Conservation (phyloP, 2,888 invertebrate species). For the Alsophila aescularia region DNA sequence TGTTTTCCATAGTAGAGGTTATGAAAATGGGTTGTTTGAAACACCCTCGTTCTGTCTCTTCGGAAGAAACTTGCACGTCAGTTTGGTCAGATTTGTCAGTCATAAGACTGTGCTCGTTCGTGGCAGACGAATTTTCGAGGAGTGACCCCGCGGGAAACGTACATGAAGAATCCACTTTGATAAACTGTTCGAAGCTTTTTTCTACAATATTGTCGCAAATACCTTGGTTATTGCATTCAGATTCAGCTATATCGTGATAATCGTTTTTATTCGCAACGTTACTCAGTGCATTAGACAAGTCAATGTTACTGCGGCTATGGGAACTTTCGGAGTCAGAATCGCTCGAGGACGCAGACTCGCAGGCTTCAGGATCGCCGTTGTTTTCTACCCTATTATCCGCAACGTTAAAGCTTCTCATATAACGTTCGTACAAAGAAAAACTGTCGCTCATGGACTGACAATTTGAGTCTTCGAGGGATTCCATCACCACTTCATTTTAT, state of each 20-base stretch:
- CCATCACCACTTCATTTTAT: slow-evolving; percentile 73
- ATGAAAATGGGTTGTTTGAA: slow-evolving; percentile 71
- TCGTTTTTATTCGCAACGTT: slow-evolving; percentile 47
- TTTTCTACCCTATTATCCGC: slow-evolving; percentile 60
- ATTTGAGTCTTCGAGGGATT: slow-evolving; percentile 77
- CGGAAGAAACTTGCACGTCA: slow-evolving; percentile 65
- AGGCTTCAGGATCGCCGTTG: slow-evolving; percentile 44
- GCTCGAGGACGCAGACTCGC: slow-evolving; percentile 48
- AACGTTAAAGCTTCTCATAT: slow-evolving; percentile 77
- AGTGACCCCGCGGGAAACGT: slow-evolving; percentile 59
- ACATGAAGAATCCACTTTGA: slow-evolving; percentile 62
- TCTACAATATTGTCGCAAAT: slow-evolving; percentile 51
- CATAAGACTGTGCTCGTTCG: slow-evolving; percentile 61
- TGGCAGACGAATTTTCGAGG: slow-evolving; percentile 62
- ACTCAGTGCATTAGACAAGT: slow-evolving; percentile 59
- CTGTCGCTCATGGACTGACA: slow-evolving; percentile 77
- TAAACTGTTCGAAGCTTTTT: slow-evolving; percentile 59
- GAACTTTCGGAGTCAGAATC: slow-evolving; percentile 59
- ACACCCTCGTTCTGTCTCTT: slow-evolving; percentile 65
- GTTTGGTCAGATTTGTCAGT: slow-evolving; percentile 67
- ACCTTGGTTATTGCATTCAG: slow-evolving; percentile 50
- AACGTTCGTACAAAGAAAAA: slow-evolving; percentile 77
- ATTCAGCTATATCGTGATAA: slow-evolving; percentile 59
- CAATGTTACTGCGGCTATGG: slow-evolving; percentile 67
- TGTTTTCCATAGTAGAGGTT: slow-evolving; percentile 81